A percentile compares a stretch with the other conserved stretches of the same genome.
Conservation (phyloP, 2,113 vertebrate species). For the Ictalurus furcatus region DNA sequence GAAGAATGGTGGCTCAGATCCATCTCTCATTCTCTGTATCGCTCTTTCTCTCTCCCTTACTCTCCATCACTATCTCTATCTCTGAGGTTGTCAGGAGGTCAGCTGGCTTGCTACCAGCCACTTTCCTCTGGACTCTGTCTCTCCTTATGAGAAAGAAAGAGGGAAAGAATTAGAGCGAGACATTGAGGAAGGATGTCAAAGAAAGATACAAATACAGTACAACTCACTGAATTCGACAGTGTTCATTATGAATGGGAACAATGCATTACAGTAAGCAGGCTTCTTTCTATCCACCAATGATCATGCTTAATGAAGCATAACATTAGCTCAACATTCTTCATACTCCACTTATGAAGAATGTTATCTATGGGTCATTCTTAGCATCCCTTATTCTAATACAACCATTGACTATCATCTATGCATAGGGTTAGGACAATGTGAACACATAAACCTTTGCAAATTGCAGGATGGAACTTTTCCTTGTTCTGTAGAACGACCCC, state of each 20-base stretch:
- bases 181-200: background rate
- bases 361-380: background rate
- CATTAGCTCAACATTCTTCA: background rate
- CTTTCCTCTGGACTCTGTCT: slow-evolving; percentile 12
- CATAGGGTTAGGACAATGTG: background rate
- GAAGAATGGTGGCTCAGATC: slow-evolving; percentile 33
- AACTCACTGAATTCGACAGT: background rate
- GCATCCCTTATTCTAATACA: background rate
- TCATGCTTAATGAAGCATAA: background rate
- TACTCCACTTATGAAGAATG: background rate
- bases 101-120: slow-evolving; percentile 46
- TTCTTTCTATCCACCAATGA: background rate
- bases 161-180: background rate
- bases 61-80: slow-evolving; percentile 2
- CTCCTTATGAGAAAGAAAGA: background rate
- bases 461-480: background rate
- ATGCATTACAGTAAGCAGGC: background rate
- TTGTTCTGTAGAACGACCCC: background rate
- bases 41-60: background rate
- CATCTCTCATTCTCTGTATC: background rate
- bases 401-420: background rate
- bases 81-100: slow-evolving; percentile 38
- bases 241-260: background rate
- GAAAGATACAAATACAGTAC: background rate
- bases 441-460: background rate